Base-by-base conservation (phyloP, 2,888 invertebrate species). In the Netelia melanura region DNA sequence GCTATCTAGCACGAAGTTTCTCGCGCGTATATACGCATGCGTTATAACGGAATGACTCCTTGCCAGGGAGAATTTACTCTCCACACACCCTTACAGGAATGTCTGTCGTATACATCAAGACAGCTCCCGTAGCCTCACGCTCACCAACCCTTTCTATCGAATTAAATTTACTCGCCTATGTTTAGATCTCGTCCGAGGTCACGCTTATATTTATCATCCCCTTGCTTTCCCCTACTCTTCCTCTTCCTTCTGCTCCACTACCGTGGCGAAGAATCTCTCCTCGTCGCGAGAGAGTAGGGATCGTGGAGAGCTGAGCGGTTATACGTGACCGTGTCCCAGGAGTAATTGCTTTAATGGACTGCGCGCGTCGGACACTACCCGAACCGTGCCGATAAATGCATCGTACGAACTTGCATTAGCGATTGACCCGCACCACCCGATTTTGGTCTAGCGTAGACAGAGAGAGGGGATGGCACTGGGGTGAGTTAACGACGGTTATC, bases 341-440 rank as follows among this genome's bases (percentile, higher is more conserved):
- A 88, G 88, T 87, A 89, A 88, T 88, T 87, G 87, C 86, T 80
- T 85, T 88, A 88, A 89, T 89, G 88, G 87, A 88, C 85, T 86
- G 21, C 68, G 72, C 54, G 38, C 77, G 67, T 48, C 52, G 78
- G 71, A 85, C 85, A 82, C 85, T 82, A 87, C 78, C 83, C 81
- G 81, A 78, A 71, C 74, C 70, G 58, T 14, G 54, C 76, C 84
- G 86, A 89, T 87, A 87, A 89, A 88, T 87, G 87, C 86, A 84
- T 79, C 85, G 74, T 85, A 83, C 86, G 85, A 86, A 86, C 86
- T 89, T 89, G 85, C 86, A 87, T 87, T 88, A 86, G 84, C 85
- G 78, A 88, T 86, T 85, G 88, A 82, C 71, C 72, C 10, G 38
- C 38, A 1, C 2, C 65, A 70, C 30, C 68, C 81, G 58, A 78